Evolutionary conservation across 92 coral and sea anemone genomes (phyloP), one percentile per base, ranked within the genome.

Genomic region (Montipora capitata): DNA sequence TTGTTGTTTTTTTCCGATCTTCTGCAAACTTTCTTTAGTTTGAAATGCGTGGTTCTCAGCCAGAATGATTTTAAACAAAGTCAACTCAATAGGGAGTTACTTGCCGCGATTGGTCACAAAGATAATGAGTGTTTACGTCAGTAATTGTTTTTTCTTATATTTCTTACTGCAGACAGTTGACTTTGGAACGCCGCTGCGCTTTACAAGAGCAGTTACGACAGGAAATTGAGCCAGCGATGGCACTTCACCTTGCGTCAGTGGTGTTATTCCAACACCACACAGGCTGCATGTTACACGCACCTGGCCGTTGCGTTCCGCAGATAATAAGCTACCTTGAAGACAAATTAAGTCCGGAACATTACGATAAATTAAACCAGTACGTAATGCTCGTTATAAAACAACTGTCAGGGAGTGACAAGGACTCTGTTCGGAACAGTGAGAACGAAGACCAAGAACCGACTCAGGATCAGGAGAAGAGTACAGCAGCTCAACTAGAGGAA

Each of bases 261-360:
- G 79, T 97, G 76, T 83, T 97, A 17, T 97, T 96, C 84, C 98
- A 97, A 58, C 99, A 94, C 67, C 90, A 94, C 93, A 92, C 98
- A 61, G 83, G 93, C 81, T 92, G 98, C 83, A 92, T 96, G 90
- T 57, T 97, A 64, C 99, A 97, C 79, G 98, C 98, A 14, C 99
- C 99, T 2, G 99, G 99, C 40, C 96, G 98, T 48, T 97, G 99
- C 75, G 98, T 97, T 81, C 99, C 99, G 61, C 99, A 96, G 35
- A 85, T 97, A 73, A 94, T 97, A 79, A 81, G 90, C 63, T 94
- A 73, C 82, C 96, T 97, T 27, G 86, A 85, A 39, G 81, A 77
- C 20, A 89, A 91, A 66, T 62, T 97, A 91, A 71, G 96, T 5
- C 86, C 94, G 13, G 99, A 96, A 73, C 94, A 96, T 13, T 90